Conservation (phyloP, 2,797 vertebrate genomes). For the Caiman crocodilus region DNA sequence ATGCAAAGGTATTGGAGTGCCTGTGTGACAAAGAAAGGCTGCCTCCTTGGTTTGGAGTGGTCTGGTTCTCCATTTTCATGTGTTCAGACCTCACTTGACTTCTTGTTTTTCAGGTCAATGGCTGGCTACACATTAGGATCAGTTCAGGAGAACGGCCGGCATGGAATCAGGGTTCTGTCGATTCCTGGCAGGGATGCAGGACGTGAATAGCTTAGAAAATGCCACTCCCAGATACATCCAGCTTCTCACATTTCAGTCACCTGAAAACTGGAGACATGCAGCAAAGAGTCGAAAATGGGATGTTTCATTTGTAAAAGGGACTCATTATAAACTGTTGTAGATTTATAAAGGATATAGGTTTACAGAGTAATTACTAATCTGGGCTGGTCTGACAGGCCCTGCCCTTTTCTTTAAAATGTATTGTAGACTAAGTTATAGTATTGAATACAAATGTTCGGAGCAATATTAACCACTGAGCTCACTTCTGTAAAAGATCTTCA, state of each 20-base stretch:
- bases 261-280: conserved; percentile 27
- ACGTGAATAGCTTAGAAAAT: conserved; percentile 29
- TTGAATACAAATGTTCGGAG: not conserved
- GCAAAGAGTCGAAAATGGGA: not conserved
- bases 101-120: not conserved
- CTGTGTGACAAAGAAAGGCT: not conserved
- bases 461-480: not conserved
- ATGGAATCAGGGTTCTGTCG: not conserved
- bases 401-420: not conserved
- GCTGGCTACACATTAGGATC: not conserved
- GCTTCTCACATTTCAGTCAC: conserved; percentile 54
- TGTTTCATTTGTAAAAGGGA: not conserved
- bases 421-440: not conserved
- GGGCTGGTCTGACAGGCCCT: not conserved
- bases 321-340: not conserved
- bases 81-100: not conserved
- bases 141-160: not conserved
- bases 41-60: not conserved
- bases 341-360: not conserved
- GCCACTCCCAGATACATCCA: not conserved
- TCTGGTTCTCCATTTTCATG: too few relatives aligned
- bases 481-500: not conserved
- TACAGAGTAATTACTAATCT: not conserved
- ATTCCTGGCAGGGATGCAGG: not conserved
- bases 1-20: not conserved